phyloP scores from a whole-genome alignment of 92 coral and sea anemone species.

The Zoanthus sociatus region DNA sequence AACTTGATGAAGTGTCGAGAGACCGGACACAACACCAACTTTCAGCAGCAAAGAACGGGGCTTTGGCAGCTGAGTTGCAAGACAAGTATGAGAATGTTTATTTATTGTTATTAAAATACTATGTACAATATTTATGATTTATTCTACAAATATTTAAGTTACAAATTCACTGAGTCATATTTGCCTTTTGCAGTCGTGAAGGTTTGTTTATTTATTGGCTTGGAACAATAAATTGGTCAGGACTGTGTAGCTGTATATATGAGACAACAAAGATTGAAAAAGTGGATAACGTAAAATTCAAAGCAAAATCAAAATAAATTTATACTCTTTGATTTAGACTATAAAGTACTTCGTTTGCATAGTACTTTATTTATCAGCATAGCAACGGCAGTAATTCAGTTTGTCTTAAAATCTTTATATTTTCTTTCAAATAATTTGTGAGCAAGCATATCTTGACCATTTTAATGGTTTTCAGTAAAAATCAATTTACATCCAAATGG shows the following conservation, averaged over 20 bases:
- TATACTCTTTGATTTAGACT: too few relatives aligned
- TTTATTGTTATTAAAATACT: not conserved
- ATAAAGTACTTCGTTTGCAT: too few relatives aligned
- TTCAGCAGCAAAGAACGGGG: conserved; percentile 91
- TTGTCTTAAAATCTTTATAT: not conserved
- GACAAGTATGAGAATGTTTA: conserved; percentile 78
- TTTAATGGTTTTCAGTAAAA: conserved; percentile 13
- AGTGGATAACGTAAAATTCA: too few relatives aligned
- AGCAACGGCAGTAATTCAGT: not conserved
- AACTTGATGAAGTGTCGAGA: conserved; percentile 85
- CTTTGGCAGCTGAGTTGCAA: conserved; percentile 84
- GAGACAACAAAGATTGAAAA: too few relatives aligned
- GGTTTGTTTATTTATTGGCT: not conserved
- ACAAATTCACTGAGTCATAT: not conserved
- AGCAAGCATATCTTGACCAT: not conserved
- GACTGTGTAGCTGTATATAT: too few relatives aligned
- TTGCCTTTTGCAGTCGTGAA: not conserved
- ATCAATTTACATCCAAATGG: not conserved
- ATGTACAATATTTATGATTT: not conserved
- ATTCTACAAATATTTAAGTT: conserved; percentile 3
- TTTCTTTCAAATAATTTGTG: too few relatives aligned
- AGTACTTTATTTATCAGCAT: not conserved
- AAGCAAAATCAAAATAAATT: too few relatives aligned
- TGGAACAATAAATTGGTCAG: too few relatives aligned
- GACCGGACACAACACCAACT: conserved; percentile 94